Conservation (phyloP, 2,888 invertebrate genomes). For the Meta bourneti region DNA sequence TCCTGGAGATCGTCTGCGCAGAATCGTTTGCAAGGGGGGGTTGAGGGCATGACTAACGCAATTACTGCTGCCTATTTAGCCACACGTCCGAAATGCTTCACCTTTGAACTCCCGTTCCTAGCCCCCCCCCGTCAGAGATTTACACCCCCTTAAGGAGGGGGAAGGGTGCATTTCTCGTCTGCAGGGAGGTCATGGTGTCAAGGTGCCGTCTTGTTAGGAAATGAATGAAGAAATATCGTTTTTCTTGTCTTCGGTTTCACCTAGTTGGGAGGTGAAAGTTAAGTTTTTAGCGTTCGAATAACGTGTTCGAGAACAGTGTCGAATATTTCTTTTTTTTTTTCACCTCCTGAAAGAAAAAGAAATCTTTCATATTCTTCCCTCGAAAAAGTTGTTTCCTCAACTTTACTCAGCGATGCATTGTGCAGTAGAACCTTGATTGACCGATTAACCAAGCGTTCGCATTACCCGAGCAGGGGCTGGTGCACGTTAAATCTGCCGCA, state of each 20-base stretch:
- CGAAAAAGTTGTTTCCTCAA: too few relatives aligned
- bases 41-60: conserved; percentile 48
- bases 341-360: too few relatives aligned
- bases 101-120: conserved; percentile 39
- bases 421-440: too few relatives aligned
- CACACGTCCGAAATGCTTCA: conserved; percentile 58
- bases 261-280: neutral
- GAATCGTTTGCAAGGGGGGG: conserved; percentile 29
- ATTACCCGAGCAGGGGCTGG: too few relatives aligned
- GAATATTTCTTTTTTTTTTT: neutral
- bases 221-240: conserved; percentile 38
- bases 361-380: too few relatives aligned
- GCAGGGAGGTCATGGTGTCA: conserved; percentile 41
- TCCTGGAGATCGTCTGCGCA: conserved; percentile 49
- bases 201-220: conserved; percentile 50
- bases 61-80: conserved; percentile 60
- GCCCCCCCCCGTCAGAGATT: neutral
- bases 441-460: too few relatives aligned
- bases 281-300: neutral
- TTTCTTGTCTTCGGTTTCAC: conserved; percentile 33
- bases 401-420: too few relatives aligned
- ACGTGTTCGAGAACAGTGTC: neutral
- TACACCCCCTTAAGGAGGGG: neutral
- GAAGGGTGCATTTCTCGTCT: neutral
- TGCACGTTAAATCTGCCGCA: too few relatives aligned